A percentile compares a stretch with the other conserved stretches of the same genome.
Conservation (phyloP, 2,113 vertebrate genomes). For the Crotalus viridis region DNA sequence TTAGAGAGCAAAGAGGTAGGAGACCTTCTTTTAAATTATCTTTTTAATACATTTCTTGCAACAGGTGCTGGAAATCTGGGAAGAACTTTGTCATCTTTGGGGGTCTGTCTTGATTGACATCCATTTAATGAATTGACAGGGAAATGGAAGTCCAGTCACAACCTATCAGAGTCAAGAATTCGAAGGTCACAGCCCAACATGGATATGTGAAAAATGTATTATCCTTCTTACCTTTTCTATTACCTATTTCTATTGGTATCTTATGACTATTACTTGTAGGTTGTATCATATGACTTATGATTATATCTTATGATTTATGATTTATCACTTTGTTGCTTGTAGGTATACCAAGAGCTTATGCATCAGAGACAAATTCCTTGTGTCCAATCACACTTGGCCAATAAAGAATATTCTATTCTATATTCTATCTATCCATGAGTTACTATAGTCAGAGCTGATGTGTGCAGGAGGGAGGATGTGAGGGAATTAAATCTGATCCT, state of each 20-base stretch:
- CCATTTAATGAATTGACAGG: background rate
- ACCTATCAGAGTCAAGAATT: background rate
- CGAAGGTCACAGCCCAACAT: background rate
- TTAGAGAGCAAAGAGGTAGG: background rate
- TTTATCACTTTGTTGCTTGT: too few species aligned
- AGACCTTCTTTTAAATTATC: background rate
- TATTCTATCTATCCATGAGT: background rate
- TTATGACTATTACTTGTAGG: too few species aligned
- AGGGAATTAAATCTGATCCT: background rate
- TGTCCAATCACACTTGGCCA: too few species aligned
- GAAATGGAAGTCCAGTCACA: slow-evolving; percentile 4
- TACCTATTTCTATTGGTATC: too few species aligned
- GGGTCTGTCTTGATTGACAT: background rate
- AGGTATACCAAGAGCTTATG: too few species aligned
- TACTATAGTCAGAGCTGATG: background rate
- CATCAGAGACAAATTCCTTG: too few species aligned
- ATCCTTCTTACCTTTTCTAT: too few species aligned
- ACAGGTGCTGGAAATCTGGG: background rate
- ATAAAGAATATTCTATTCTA: too few species aligned
- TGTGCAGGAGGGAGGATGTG: background rate
- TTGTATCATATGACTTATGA: too few species aligned
- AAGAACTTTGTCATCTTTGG: background rate
- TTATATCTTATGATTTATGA: too few species aligned
- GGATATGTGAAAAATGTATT: background rate
- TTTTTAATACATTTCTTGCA: background rate